Conservation (phyloP, 2,113 vertebrate species). For the Oriolus oriolus region DNA sequence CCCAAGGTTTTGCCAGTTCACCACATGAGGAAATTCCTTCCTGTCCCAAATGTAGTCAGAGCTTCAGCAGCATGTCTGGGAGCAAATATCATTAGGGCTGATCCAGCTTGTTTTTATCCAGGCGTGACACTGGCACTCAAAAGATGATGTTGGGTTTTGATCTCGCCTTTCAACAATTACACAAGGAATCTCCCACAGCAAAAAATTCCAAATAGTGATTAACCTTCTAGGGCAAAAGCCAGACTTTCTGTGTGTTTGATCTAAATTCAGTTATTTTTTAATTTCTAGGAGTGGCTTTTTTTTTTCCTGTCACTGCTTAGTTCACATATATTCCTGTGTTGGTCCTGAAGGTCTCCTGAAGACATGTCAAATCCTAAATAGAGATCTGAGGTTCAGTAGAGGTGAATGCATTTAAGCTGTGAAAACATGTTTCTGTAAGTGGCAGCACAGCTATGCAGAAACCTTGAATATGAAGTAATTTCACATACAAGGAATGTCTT, state of each 20-base stretch:
- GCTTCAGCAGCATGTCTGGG: neutral
- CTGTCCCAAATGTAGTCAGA: neutral
- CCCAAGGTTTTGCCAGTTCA: neutral
- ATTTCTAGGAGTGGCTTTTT: conserved; percentile 20
- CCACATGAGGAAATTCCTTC: conserved; percentile 34
- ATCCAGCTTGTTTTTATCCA: conserved; percentile 24
- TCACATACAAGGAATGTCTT: neutral
- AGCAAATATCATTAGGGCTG: neutral
- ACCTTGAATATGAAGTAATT: conserved; percentile 27
- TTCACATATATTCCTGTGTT: neutral
- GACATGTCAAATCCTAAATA: neutral
- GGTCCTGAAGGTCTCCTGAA: neutral
- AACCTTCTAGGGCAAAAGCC: conserved; percentile 9
- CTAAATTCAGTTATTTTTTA: conserved; percentile 45
- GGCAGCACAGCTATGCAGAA: neutral
- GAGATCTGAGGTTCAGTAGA: neutral
- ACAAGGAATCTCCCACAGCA: neutral
- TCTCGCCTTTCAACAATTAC: neutral
- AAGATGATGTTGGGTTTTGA: neutral
- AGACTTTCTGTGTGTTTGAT: conserved; percentile 13
- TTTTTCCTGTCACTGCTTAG: neutral
- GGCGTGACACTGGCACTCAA: neutral
- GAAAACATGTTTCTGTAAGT: conserved; percentile 33
- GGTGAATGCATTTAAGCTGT: conserved; percentile 35
- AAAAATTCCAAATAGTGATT: neutral